A percentile compares a stretch with the other conserved stretches of the same genome.
phyloP scores from a whole-genome alignment of 2,888 invertebrate genomes.

The Andrena bicolor region DNA sequence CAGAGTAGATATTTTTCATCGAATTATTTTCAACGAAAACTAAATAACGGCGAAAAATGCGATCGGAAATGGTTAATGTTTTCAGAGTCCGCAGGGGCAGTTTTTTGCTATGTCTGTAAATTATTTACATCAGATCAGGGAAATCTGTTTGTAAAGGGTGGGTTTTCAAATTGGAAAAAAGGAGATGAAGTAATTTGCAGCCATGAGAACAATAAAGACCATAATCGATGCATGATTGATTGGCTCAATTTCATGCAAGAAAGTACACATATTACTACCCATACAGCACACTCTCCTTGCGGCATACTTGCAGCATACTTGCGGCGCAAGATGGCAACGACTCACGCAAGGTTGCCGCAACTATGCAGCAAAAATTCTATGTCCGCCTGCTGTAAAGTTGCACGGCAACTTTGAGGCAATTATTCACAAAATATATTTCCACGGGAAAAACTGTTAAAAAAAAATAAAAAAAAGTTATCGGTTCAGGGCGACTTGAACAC shows the following conservation, averaged over 20 bases:
- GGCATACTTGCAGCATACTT: too few relatives aligned
- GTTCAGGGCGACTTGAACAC: too few relatives aligned
- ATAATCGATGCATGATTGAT: slow-evolving; percentile 3
- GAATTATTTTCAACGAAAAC: slow-evolving; percentile 6
- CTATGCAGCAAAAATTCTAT: too few relatives aligned
- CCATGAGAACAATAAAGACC: background rate
- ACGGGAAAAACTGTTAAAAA: too few relatives aligned
- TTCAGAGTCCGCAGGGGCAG: background rate
- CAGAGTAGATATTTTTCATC: background rate
- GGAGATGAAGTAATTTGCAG: background rate
- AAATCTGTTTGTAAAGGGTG: background rate
- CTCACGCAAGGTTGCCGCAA: too few relatives aligned
- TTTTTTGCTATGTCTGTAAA: slow-evolving; percentile 5
- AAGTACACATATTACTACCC: slow-evolving; percentile 1
- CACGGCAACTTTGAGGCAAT: too few relatives aligned
- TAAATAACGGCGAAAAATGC: slow-evolving; percentile 7
- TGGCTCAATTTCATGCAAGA: slow-evolving; percentile 5
- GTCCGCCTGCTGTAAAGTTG: too few relatives aligned
- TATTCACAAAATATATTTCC: too few relatives aligned
- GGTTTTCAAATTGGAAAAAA: background rate
- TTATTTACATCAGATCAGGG: background rate
- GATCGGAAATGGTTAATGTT: slow-evolving; percentile 5
- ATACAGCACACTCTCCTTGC: too few relatives aligned
- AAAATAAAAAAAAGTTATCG: too few relatives aligned
- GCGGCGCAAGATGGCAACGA: too few relatives aligned